Evolutionary conservation across 1,140 invertebrate genomes (phyloP).

Genomic region (Platorchestia sp.): DNA sequence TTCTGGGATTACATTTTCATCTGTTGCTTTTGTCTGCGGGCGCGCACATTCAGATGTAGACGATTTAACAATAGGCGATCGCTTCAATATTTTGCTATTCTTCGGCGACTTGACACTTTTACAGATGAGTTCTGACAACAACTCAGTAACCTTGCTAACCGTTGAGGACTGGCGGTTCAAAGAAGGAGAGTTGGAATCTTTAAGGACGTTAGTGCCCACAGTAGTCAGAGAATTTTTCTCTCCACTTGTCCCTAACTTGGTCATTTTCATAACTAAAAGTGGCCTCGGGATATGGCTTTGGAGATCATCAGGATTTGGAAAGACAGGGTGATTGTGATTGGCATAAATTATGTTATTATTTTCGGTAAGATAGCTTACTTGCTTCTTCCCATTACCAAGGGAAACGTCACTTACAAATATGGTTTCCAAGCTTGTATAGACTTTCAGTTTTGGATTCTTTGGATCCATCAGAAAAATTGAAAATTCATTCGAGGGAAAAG

Average conservation of each 20-base stretch:
- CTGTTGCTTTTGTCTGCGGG: not conserved
- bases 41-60: not conserved
- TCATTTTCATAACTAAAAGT: constrained; percentile 62
- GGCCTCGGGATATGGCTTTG: constrained; percentile 63
- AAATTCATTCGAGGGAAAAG: constrained; percentile 63
- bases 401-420: constrained; percentile 66
- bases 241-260: constrained; percentile 49
- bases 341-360: constrained; percentile 66
- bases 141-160: not conserved
- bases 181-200: not conserved
- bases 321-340: constrained; percentile 64
- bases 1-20: not conserved
- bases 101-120: not conserved
- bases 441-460: constrained; percentile 66
- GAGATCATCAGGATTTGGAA: constrained; percentile 63
- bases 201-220: not conserved
- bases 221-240: not conserved
- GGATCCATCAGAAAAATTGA: constrained; percentile 65
- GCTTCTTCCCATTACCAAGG: constrained; percentile 64
- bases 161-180: not conserved
- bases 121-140: constrained; percentile 1
- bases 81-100: not conserved
- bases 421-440: constrained; percentile 65
- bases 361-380: constrained; percentile 66
- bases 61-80: not conserved